Percentiles rank a stretch among this genome's conserved stretches.
Conservation (phyloP, 1,140 invertebrate species). For the Drosophila ironensis region DNA sequence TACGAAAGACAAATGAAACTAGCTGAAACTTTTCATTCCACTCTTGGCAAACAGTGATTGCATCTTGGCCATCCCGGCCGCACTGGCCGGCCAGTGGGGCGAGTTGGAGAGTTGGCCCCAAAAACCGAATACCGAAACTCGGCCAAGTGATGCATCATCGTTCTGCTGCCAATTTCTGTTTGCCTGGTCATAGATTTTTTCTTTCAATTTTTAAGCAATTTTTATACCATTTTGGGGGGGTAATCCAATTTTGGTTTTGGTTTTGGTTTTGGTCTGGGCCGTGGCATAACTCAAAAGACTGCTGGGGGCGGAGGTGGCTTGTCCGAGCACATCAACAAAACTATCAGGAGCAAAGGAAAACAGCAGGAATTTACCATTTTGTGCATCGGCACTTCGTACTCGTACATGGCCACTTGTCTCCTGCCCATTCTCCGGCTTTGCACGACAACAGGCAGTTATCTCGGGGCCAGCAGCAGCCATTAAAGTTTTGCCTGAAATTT, state of each 20-base stretch:
- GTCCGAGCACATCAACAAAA: background rate
- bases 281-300: no score
- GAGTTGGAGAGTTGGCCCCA: no score
- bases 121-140: background rate
- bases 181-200: conserved; percentile 34
- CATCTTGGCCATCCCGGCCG: conserved; percentile 5
- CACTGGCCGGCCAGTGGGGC: no score
- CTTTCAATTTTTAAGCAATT: background rate
- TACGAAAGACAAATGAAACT: conserved; percentile 51
- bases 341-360: conserved; percentile 22
- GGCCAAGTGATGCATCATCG: background rate
- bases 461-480: conserved; percentile 46
- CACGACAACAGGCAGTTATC: conserved; percentile 58
- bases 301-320: background rate
- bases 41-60: conserved; percentile 3
- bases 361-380: background rate
- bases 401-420: background rate
- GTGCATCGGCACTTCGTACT: no score
- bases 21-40: conserved; percentile 11
- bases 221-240: background rate
- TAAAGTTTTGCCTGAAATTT: conserved; percentile 28
- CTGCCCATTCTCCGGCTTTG: no score
- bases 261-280: no score
- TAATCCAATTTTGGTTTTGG: background rate
- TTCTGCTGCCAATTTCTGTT: conserved; percentile 15